A percentile compares a stretch with the other conserved stretches of the same genome.
phyloP scores from a whole-genome alignment of 2,797 vertebrate genomes.

The Phrynocephalus guinanensis region DNA sequence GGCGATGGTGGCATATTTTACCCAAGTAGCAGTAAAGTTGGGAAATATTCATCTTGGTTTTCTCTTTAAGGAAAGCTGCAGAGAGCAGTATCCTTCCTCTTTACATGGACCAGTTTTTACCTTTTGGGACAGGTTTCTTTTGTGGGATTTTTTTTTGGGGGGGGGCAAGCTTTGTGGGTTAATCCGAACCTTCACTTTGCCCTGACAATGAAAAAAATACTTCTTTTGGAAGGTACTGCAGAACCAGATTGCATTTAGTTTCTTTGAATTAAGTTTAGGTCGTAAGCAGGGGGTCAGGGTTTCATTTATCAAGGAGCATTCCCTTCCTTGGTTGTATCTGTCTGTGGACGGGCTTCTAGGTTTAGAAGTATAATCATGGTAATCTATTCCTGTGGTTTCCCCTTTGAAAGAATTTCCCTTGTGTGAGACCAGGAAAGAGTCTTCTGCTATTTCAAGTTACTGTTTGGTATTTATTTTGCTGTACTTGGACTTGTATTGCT shows the following conservation, averaged over 20 bases:
- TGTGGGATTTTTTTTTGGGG: not conserved
- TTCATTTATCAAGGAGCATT: slow-evolving; percentile 75
- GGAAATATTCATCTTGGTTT: not conserved
- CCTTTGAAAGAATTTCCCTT: slow-evolving; percentile 79
- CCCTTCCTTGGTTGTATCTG: slow-evolving; percentile 77
- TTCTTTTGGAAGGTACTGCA: slow-evolving; percentile 20
- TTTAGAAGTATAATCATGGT: slow-evolving; percentile 83
- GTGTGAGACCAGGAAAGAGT: slow-evolving; percentile 70
- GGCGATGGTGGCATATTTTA: too few species aligned
- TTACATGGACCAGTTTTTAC: not conserved
- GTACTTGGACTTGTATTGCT: not conserved
- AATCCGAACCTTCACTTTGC: slow-evolving; percentile 54
- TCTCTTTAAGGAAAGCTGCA: slow-evolving; percentile 36
- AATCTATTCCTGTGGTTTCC: slow-evolving; percentile 81
- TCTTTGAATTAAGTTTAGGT: slow-evolving; percentile 14
- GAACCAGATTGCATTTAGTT: slow-evolving; percentile 54
- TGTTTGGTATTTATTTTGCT: slow-evolving; percentile 67
- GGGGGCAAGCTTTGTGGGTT: slow-evolving; percentile 14
- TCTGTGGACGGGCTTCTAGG: slow-evolving; percentile 75
- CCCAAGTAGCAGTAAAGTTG: not conserved
- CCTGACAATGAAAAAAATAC: not conserved
- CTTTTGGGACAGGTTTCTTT: not conserved
- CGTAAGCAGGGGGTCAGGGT: slow-evolving; percentile 72
- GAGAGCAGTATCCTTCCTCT: not conserved
- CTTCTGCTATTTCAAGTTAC: slow-evolving; percentile 70